Evolutionary conservation across 2,888 invertebrate species (phyloP), one percentile per base, ranked within the genome.

Genomic region (Diaprepes abbreviatus): DNA sequence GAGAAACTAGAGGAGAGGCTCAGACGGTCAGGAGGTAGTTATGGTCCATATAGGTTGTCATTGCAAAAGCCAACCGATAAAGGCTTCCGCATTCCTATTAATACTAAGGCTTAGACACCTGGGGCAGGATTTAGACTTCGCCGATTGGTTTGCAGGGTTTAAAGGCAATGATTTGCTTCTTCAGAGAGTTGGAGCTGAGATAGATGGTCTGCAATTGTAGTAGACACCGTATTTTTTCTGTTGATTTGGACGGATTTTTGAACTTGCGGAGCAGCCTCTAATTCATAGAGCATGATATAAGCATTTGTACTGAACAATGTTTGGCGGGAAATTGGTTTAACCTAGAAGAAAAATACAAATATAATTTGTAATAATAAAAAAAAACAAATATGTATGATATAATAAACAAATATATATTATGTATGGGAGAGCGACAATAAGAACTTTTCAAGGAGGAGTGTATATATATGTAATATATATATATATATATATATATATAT

Each of bases 271-370:
- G 80, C 72, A 38, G 79, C 76, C 76, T 85, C 85, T 66, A 85
- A 71, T 76, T 95, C 95, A 82, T 96, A 97, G 80, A 97, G 93
- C 87, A 97, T 93, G 60, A 97, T 93, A 80, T 97, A 97, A 0
- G 97, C 95, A 80, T 95, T 96, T 52, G 93, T 93, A 76, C 90
- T 92, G 72, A 95, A 87, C 59, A 94, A 93, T 68, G 90, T 91
- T 76, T 92, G 91, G 67, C 93, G 85, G 17, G 92, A 91, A 64
- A 94, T 88, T 21, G 91, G 89, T 66, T 93, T 88, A 31, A 89
- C 89, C 88, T 88, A 74, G 33, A 80, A 75, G 2, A 21, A 52
- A 12, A 7, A 19, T n/a, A n/a, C n/a, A n/a, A n/a, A n/a, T n/a
- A n/a, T n/a, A n/a, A n/a, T n/a, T n/a, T n/a, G n/a, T n/a, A n/a